Conservation (phyloP, 2,797 vertebrate genomes). For the Gymnothorax reevesii region DNA sequence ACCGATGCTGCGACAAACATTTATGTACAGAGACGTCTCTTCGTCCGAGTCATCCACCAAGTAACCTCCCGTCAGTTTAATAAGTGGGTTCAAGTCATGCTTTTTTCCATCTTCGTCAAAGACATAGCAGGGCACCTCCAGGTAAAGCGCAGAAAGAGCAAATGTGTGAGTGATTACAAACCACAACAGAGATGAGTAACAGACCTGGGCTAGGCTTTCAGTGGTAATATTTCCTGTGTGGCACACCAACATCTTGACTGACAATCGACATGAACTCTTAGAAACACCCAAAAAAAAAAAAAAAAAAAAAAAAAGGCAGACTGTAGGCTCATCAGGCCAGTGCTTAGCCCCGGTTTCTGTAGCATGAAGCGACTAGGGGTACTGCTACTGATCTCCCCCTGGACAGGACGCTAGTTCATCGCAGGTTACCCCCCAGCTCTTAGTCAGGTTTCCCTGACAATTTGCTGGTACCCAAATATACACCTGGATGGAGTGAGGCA, state of each 20-base stretch:
- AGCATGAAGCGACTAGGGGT: too few relatives aligned
- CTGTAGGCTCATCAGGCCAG: too few relatives aligned
- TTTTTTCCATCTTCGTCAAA: conserved; percentile 83
- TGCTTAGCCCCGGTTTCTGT: too few relatives aligned
- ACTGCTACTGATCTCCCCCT: too few relatives aligned
- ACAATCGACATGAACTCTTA: neutral
- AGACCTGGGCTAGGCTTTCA: neutral
- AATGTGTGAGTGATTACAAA: neutral
- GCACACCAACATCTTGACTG: neutral
- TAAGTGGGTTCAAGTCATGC: conserved; percentile 89
- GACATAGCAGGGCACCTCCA: conserved; percentile 88
- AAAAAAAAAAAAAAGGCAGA: too few relatives aligned
- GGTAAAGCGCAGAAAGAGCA: conserved; percentile 34
- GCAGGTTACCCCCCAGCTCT: too few relatives aligned
- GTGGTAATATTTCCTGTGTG: neutral
- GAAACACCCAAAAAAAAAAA: neutral
- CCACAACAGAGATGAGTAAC: neutral
- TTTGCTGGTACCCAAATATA: too few relatives aligned
- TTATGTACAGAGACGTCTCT: conserved; percentile 83
- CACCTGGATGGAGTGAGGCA: too few relatives aligned
- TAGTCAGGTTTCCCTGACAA: too few relatives aligned
- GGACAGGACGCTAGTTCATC: too few relatives aligned
- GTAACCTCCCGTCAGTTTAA: conserved; percentile 79
- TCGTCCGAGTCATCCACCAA: conserved; percentile 87
- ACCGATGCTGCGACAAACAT: conserved; percentile 92